Percentiles rank a stretch among this genome's conserved stretches.
These are phyloP conservation scores for Fabriciana adippe DNA, from an alignment of 2,888 invertebrate species.

Conservation along the genomic window DNA sequence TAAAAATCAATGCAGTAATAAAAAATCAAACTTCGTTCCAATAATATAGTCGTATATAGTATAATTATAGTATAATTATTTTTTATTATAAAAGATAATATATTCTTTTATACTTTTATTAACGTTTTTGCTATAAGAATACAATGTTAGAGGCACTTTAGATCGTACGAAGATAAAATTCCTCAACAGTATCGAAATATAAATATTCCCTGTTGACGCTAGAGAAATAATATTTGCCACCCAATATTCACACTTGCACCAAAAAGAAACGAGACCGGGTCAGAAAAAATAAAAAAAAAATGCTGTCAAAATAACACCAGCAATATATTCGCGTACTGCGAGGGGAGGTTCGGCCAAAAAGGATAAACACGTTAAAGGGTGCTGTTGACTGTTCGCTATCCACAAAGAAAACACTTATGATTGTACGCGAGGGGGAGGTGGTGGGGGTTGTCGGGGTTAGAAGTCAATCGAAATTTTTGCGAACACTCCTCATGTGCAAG, in stretches of 20 bases:
- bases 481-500: conserved; percentile 33
- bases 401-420: conserved; percentile 79
- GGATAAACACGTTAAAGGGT: conserved; percentile 80
- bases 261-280: conserved; percentile 31
- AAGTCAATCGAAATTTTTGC: conserved; percentile 70
- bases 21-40: too few relatives aligned
- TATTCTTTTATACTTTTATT: too few relatives aligned
- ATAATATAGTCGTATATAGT: too few relatives aligned
- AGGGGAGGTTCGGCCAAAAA: conserved; percentile 68
- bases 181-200: conserved; percentile 20
- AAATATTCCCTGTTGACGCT: conserved; percentile 23
- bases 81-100: too few relatives aligned
- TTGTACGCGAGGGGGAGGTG: conserved; percentile 54
- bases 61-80: too few relatives aligned
- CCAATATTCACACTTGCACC: conserved; percentile 41
- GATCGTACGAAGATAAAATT: conserved; percentile 12
- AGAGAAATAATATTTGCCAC: conserved; percentile 33
- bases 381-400: conserved; percentile 66
- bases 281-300: conserved; percentile 40
- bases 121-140: neutral
- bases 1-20: too few relatives aligned
- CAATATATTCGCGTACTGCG: conserved; percentile 47
- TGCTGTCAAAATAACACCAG: conserved; percentile 57
- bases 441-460: conserved; percentile 47
- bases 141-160: conserved; percentile 12